These are phyloP conservation scores for Ariopsis seemanni DNA, from an alignment of 2,113 vertebrate species.

Conservation along the genomic window DNA sequence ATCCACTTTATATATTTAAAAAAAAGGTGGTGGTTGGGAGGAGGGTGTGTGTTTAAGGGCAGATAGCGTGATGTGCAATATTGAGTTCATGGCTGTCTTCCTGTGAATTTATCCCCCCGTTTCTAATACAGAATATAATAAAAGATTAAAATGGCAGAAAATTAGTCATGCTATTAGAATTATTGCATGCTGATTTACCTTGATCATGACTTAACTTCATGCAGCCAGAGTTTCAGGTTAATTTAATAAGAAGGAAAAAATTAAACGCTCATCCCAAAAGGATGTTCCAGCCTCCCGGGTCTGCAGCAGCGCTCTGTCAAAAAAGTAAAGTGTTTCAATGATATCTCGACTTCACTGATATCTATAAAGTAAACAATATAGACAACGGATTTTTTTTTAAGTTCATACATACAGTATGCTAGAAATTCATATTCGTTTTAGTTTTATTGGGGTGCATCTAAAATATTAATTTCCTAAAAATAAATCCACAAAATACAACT, in stretches of 20 bases:
- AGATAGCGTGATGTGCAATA: conserved; percentile 7
- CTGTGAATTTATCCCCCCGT: neutral
- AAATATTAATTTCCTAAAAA: too few relatives aligned
- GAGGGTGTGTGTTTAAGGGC: neutral
- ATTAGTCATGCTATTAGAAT: neutral
- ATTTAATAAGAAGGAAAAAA: neutral
- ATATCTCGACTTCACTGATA: neutral
- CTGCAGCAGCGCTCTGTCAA: neutral
- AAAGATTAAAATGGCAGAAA: conserved; percentile 3
- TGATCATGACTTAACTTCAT: neutral
- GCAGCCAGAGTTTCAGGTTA: neutral
- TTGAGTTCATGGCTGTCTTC: neutral
- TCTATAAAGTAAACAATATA: neutral
- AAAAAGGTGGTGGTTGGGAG: neutral
- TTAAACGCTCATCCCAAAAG: neutral
- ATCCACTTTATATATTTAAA: neutral
- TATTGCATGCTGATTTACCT: neutral
- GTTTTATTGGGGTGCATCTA: too few relatives aligned
- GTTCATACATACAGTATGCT: too few relatives aligned
- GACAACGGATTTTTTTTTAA: neutral
- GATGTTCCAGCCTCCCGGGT: neutral
- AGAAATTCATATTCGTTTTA: too few relatives aligned
- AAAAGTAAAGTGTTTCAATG: neutral
- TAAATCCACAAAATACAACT: too few relatives aligned
- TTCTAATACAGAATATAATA: neutral